Percentiles rank a stretch among this genome's conserved stretches.
Conservation (phyloP, 2,888 invertebrate species). For the Drosophila stalkeri region DNA sequence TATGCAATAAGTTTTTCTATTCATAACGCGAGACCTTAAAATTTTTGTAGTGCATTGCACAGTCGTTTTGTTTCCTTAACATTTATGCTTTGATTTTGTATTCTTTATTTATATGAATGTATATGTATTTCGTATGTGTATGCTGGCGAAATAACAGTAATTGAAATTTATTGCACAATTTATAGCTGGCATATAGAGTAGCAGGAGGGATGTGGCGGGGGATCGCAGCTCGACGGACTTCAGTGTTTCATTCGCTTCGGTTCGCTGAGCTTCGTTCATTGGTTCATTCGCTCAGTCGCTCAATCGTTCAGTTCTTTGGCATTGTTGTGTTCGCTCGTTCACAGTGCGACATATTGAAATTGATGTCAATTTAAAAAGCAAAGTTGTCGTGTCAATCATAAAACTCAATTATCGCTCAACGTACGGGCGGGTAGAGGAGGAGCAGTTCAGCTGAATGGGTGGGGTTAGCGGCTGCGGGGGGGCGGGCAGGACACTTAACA, state of each 20-base stretch:
- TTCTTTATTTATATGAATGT: conserved; percentile 15
- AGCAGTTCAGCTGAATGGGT: conserved; percentile 15
- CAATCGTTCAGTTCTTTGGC: conserved; percentile 41
- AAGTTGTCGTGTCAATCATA: conserved; percentile 82
- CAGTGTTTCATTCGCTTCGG: conserved; percentile 44
- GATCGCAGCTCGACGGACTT: conserved; percentile 52
- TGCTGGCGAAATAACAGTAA: conserved; percentile 79
- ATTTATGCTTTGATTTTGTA: conserved; percentile 15
- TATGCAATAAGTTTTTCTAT: too few relatives aligned
- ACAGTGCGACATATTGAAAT: conserved; percentile 81
- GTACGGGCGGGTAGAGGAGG: conserved; percentile 8
- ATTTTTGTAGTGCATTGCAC: background rate
- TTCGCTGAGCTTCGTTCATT: conserved; percentile 20
- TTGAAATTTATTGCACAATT: conserved; percentile 85
- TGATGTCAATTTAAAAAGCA: conserved; percentile 83
- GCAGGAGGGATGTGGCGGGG: background rate
- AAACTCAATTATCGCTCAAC: conserved; percentile 76
- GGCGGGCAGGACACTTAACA: conserved; percentile 56
- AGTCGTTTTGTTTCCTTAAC: background rate
- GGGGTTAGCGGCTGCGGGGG: background rate
- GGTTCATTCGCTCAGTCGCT: conserved; percentile 35
- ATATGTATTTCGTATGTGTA: conserved; percentile 25
- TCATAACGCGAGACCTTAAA: too few relatives aligned
- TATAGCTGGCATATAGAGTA: conserved; percentile 72
- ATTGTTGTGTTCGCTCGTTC: conserved; percentile 46